Conservation (phyloP, 2,113 vertebrate species). For the Rhinolophus ferrumequinum region DNA sequence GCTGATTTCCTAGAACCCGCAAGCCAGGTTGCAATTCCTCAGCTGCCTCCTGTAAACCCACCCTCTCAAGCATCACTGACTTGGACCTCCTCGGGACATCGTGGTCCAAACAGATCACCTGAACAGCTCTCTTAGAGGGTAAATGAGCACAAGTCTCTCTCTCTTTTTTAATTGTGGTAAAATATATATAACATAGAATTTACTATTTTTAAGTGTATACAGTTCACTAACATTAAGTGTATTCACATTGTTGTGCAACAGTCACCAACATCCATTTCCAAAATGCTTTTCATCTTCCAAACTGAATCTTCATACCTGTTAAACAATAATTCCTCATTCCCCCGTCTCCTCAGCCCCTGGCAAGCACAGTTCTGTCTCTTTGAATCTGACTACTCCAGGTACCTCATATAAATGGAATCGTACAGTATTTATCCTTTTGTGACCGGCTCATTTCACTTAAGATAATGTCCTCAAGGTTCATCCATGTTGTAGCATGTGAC, state of each 20-base stretch:
- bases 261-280: background rate
- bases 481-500: background rate
- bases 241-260: background rate
- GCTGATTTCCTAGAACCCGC: background rate
- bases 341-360: no score
- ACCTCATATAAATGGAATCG: background rate
- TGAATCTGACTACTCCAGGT: background rate
- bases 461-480: background rate
- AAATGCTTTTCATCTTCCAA: background rate
- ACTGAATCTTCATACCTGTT: background rate
- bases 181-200: background rate
- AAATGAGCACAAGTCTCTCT: background rate
- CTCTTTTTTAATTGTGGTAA: background rate
- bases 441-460: background rate
- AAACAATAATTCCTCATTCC: background rate
- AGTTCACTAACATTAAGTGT: background rate
- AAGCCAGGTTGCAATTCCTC: background rate
- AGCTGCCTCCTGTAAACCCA: background rate
- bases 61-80: background rate
- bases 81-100: background rate
- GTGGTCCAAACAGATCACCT: background rate
- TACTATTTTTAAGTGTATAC: background rate
- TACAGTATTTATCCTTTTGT: background rate
- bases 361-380: background rate
- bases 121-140: background rate